phyloP scores from a whole-genome alignment of 1,140 invertebrate genomes.

The Brachionus sp. region DNA sequence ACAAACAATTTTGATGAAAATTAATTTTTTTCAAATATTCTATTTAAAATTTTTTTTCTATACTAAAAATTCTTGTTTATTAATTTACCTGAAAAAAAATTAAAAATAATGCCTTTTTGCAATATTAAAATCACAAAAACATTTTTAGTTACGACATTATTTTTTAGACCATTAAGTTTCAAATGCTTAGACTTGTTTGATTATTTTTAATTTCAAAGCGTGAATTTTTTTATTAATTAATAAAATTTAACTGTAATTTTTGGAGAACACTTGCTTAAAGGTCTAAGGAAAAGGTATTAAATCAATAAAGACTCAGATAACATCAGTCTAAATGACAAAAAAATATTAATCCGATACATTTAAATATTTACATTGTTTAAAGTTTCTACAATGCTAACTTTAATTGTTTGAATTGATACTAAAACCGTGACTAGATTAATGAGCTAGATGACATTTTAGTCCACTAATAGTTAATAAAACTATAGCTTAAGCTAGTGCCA shows the following conservation, averaged over 20 bases:
- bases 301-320: neutral
- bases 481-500: neutral
- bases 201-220: neutral
- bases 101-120: neutral
- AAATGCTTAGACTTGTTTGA: neutral
- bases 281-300: neutral
- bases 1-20: neutral
- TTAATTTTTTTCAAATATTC: neutral
- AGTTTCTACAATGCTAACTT: neutral
- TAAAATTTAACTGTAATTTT: neutral
- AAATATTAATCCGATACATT: neutral
- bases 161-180: neutral
- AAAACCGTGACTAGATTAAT: neutral
- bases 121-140: neutral
- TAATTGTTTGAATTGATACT: neutral
- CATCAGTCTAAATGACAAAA: neutral
- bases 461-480: neutral
- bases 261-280: neutral
- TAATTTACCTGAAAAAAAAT: neutral
- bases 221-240: neutral
- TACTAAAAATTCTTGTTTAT: neutral
- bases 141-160: neutral
- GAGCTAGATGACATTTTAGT: neutral
- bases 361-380: conserved; percentile 10
- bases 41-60: neutral